Evolutionary conservation across 37 sponge, comb jelly and placozoan genomes (phyloP), one percentile per base, ranked within the genome.

Genomic region (Bolinopsis microptera): DNA sequence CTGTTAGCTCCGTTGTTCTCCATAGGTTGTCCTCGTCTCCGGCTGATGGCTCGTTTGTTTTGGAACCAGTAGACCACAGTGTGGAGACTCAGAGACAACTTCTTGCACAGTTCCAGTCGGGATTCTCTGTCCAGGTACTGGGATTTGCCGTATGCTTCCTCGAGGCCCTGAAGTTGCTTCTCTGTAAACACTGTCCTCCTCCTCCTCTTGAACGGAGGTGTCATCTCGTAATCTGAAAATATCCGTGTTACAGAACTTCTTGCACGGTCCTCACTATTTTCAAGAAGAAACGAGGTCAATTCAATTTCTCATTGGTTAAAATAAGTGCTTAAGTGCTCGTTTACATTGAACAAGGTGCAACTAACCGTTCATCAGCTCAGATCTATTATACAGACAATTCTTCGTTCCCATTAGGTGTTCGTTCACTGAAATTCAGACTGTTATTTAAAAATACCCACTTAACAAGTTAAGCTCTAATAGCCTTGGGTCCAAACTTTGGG

Each of bases 31-130:
- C 90, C 90, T 41, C 90, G 90, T 39, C 90, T 18, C 5, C 90
- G 90, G 90, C 90, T 86, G 61, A 86, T 86, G 31, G 90, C 90
- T 27, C 90, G 40, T 30, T 86, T 86, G 31, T 86, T 86, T 34
- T 86, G 90, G 90, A 86, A 86, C 90, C 90, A 86, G 90, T 86
- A 86, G 28, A 86, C 90, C 90, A 86, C 90, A 18, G 90, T 86
- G 90, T 86, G 90, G 1, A 86, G 90, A 41, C 61, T 41, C 48
- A 86, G 90, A 38, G 90, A 86, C 30, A 86, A 27, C 30, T 86
- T 86, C 90, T 86, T 86, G 61, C 90, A 86, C 36, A 86, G 90
- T 39, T 86, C 90, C 30, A 86, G 61, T 27, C 90, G 3, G 0
- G 90, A 86, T 27, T 86, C 90, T 24, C 90, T 24, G 26, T 86